Evolutionary conservation across 2,113 vertebrate species (phyloP), one percentile per base, ranked within the genome.

Genomic region (Campylomormyrus tamandua): DNA sequence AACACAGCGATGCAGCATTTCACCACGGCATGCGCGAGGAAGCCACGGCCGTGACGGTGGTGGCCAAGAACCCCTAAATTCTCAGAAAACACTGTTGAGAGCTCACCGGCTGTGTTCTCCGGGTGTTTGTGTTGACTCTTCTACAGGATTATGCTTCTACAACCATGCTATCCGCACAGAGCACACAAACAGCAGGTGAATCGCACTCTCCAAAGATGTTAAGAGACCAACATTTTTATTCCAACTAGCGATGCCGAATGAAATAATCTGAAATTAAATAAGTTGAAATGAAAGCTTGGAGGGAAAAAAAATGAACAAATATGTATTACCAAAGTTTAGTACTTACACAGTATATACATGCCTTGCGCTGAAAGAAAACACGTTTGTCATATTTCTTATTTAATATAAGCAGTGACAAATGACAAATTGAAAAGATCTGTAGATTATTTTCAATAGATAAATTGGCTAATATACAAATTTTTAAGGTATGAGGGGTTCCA

Each of bases 401-500:
- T 93, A 89, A 90, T 92, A 90, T 91, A 92, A 91, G 91, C 87
- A 91, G 92, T 93, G 89, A 89, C 89, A 93, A 93, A 93, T 90
- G 83, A 85, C 45, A 92, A 48, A 27, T 50, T 89, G 77, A 92
- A 91, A 93, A 93, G 85, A 85, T 90, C 80, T 88, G 90, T 53
- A n/a, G 9, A 89, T 42, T n/a, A 62, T 87, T 90, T 87, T 70
- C 91, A 94, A 94, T 93, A 94, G 92, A 93, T 93, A 94, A 93
- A 92, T 91, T 93, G 93, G 94, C 95, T 94, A 95, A 95, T 96
- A 96, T 95, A 96, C 95, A 96, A 95, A 96, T 94, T 94, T 66
- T 95, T 92, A 95, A 94, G 92, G 93, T 94, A 94, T 94, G 92
- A 91, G 92, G 93, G 94, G 94, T 94, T 94, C 92, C 93, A 94